Evolutionary conservation across 2,797 vertebrate species (phyloP), one percentile per base, ranked within the genome.

Genomic region (Enteromius argenteus): DNA sequence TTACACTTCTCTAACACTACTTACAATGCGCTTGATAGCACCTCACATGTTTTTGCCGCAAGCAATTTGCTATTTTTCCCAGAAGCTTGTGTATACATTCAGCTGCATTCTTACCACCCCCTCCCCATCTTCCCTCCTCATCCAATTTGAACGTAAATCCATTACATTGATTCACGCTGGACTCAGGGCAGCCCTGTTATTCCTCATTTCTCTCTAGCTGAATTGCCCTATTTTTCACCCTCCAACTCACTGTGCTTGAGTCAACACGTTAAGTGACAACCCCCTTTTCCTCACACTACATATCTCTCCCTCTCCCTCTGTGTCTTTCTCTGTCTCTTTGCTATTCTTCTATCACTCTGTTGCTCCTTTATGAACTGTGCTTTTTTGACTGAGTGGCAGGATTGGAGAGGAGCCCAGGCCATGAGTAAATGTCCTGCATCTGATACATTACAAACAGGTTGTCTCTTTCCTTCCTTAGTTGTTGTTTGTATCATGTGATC

Each of bases 151-250:
- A 92, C 86, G 84, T 92, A 91, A 94, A 94, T 94, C 92, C 89
- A 93, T 94, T 89, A 89, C 92, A 93, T 93, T 91, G 91, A 94
- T 92, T 92, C 87, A 87, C 53, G 53, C 75, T 84, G 83, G 75
- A 79, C 91, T 86, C 68, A 72, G 80, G 85, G 87, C 92, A 88
- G 88, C 86, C 90, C 88, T 89, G 91, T 90, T 91, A 93, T 93
- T 90, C 89, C 88, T 94, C 91, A 93, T 94, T 93, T 91, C 90
- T 91, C 85, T 86, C 68, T 51, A 56, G 89, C 85, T 85, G 90
- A 92, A 93, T 93, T 93, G 92, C 91, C 91, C 86, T 91, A 92
- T 94, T 93, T 91, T 92, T 93, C 91, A 93, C 89, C 89, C 90
- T 92, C 90, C 88, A 89, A 90, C 90, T 91, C 90, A 86, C 83